Evolutionary conservation across 2,113 vertebrate genomes (phyloP).

Genomic region (Tetrax tetrax): DNA sequence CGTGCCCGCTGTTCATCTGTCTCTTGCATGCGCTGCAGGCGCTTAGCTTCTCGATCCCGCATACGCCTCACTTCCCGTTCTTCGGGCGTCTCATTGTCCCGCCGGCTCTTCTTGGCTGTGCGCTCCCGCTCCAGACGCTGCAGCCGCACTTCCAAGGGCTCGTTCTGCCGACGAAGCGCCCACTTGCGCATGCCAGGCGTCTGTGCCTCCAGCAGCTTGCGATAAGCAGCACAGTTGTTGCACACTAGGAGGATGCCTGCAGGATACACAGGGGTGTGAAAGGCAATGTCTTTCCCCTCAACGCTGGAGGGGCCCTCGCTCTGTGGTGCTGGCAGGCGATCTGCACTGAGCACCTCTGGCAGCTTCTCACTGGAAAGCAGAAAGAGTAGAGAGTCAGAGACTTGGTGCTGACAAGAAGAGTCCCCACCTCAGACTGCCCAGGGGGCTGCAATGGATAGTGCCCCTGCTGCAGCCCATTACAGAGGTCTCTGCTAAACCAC

Average conservation of each 20-base stretch:
- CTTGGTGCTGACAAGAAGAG: not conserved
- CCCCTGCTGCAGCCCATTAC: not conserved
- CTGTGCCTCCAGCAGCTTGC: conserved; percentile 88
- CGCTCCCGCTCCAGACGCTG: conserved; percentile 94
- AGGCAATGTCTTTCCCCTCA: conserved; percentile 74
- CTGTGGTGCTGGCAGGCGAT: conserved; percentile 74
- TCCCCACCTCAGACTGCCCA: not conserved
- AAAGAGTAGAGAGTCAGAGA: not conserved
- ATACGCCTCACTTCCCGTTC: conserved; percentile 90
- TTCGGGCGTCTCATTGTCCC: conserved; percentile 89
- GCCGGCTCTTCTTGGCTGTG: conserved; percentile 93
- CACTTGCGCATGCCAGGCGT: conserved; percentile 84
- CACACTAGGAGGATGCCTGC: conserved; percentile 93
- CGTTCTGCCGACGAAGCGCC: conserved; percentile 91
- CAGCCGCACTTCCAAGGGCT: conserved; percentile 86
- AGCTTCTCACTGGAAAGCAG: conserved; percentile 87
- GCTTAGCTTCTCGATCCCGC: conserved; percentile 93
- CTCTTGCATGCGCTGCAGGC: conserved; percentile 95
- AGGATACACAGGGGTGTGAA: conserved; percentile 86
- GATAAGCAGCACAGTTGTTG: conserved; percentile 92
- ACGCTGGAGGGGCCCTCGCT: conserved; percentile 73
- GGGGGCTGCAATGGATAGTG: not conserved
- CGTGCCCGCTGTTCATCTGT: conserved; percentile 91
- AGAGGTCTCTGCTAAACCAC: not conserved
- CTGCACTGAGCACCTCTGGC: conserved; percentile 87